phyloP scores from a whole-genome alignment of 2,797 vertebrate species.

The Acomys russatus region DNA sequence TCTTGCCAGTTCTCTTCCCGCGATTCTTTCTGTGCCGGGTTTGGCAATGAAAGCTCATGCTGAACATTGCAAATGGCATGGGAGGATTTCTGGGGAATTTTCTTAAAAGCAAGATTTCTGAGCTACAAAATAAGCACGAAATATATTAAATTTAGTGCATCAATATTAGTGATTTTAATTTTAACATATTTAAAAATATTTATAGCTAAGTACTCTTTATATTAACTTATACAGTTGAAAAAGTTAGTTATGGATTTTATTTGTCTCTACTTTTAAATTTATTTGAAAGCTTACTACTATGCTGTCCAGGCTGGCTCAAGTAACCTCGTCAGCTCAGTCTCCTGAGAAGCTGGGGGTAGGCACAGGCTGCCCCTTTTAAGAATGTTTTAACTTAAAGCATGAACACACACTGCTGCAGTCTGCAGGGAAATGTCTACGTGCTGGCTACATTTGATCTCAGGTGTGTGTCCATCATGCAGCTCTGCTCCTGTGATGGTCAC shows the following conservation, averaged over 20 bases:
- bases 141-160: conserved; percentile 44
- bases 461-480: background rate
- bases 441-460: background rate
- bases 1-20: conserved; percentile 95
- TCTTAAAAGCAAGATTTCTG: conserved; percentile 97
- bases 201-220: background rate
- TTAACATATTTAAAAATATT: conserved; percentile 36
- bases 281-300: background rate
- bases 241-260: background rate
- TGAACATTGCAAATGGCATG: conserved; percentile 90
- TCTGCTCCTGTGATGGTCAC: background rate
- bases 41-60: conserved; percentile 90
- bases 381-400: conserved; percentile 44
- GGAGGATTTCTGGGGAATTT: conserved; percentile 95
- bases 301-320: background rate
- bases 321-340: background rate
- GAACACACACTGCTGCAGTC: background rate
- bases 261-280: background rate
- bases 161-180: conserved; percentile 36
- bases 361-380: background rate
- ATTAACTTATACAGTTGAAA: conserved; percentile 12
- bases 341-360: background rate
- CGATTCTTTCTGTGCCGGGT: conserved; percentile 84
- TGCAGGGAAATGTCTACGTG: background rate
- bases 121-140: conserved; percentile 89